phyloP scores from a whole-genome alignment of 2,888 invertebrate species.

The Pimpla rufipes region DNA sequence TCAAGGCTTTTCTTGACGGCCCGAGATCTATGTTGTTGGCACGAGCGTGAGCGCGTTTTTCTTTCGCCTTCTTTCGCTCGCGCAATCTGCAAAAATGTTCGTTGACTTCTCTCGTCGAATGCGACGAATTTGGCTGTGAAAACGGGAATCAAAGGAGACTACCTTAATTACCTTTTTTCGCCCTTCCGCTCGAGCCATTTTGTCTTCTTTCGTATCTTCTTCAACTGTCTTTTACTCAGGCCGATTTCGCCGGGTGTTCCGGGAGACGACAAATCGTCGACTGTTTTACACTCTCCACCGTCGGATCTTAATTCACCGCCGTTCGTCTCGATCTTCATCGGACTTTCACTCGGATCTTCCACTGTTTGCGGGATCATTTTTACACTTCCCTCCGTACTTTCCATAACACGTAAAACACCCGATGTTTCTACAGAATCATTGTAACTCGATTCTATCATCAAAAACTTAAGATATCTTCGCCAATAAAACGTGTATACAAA shows the following conservation, averaged over 20 bases:
- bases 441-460: background rate
- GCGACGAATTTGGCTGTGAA: no score
- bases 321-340: background rate
- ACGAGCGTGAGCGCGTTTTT: slow-evolving; percentile 90
- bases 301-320: background rate
- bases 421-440: background rate
- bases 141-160: slow-evolving; percentile 12
- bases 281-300: slow-evolving; percentile 1
- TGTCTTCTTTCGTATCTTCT: slow-evolving; percentile 90
- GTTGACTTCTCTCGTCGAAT: background rate
- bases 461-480: background rate
- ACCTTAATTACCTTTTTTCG: slow-evolving; percentile 87
- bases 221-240: slow-evolving; percentile 88
- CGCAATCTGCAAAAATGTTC: slow-evolving; percentile 84
- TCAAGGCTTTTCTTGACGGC: slow-evolving; percentile 93
- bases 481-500: background rate
- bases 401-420: slow-evolving; percentile 38
- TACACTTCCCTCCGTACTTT: slow-evolving; percentile 22
- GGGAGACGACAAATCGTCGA: background rate
- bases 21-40: slow-evolving; percentile 91
- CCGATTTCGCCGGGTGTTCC: background rate
- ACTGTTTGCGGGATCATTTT: slow-evolving; percentile 29
- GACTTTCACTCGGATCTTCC: slow-evolving; percentile 25
- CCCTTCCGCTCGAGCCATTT: slow-evolving; percentile 91
- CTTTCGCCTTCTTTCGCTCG: slow-evolving; percentile 91